These are phyloP conservation scores for Rhopilema esculentum DNA, from an alignment of 30 jellyfish, hydroid and myxozoan genomes.

Conservation along the genomic window DNA sequence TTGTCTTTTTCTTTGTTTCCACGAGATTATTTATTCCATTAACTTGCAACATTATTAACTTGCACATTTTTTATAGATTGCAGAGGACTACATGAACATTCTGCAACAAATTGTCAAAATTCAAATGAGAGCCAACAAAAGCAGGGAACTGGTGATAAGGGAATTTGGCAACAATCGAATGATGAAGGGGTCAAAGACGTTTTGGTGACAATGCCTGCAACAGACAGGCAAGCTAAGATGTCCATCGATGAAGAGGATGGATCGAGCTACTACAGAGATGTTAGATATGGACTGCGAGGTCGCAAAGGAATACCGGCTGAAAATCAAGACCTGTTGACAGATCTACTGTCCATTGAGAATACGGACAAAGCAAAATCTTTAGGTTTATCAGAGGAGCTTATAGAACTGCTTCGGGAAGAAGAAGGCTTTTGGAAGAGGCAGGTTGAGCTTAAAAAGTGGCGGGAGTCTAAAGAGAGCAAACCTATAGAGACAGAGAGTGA, in stretches of 20 bases:
- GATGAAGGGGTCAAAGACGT: neutral
- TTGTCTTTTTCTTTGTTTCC: no score
- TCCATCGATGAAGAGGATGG: conserved; percentile 5
- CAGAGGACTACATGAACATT: neutral
- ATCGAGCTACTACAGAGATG: conserved; percentile 69
- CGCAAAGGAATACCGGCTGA: conserved; percentile 23
- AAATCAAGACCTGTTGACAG: conserved; percentile 34
- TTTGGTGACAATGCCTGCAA: neutral
- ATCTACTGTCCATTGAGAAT: conserved; percentile 46
- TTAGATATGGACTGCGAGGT: conserved; percentile 42
- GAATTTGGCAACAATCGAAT: neutral
- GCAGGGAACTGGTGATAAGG: neutral
- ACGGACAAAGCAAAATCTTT: conserved; percentile 65
- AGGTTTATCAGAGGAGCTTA: conserved; percentile 80
- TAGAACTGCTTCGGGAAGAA: conserved; percentile 67
- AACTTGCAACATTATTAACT: no score
- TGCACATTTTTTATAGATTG: neutral
- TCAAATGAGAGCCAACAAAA: neutral
- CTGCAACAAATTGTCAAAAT: neutral
- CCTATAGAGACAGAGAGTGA: neutral
- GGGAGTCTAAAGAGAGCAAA: conserved; percentile 76
- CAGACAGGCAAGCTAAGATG: neutral
- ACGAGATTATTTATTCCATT: no score
- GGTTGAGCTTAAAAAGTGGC: conserved; percentile 71
- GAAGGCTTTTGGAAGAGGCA: conserved; percentile 81